phyloP scores from a whole-genome alignment of 2,113 vertebrate species.

The Aix galericulata region DNA sequence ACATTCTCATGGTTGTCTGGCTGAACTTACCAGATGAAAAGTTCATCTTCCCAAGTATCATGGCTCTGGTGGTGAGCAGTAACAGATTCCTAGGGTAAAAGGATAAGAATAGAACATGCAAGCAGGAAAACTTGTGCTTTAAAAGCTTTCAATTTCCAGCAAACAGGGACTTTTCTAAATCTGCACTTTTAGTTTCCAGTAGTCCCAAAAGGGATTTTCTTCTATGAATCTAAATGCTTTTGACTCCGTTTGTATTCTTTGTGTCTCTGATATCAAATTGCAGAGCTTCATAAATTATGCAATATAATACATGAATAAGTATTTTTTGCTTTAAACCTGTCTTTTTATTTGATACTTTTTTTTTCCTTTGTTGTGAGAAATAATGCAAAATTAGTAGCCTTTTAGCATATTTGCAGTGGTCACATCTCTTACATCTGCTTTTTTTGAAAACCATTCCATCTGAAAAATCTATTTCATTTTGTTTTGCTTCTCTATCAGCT shows the following conservation, averaged over 20 bases:
- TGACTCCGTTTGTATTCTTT: not conserved
- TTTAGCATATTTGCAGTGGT: not conserved
- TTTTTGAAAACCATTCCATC: not conserved
- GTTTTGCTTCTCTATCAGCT: not conserved
- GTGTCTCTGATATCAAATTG: not conserved
- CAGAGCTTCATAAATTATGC: not conserved
- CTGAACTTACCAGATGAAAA: not conserved
- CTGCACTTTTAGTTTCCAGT: not conserved
- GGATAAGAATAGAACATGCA: not conserved
- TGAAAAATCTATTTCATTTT: not conserved
- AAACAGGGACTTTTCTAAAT: not conserved
- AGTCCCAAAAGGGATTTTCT: not conserved
- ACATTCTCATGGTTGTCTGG: not conserved
- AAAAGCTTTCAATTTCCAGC: not conserved
- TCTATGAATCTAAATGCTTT: not conserved
- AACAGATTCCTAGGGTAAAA: not conserved
- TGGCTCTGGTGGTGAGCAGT: not conserved
- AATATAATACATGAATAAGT: not conserved
- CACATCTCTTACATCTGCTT: not conserved
- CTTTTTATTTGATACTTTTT: not conserved
- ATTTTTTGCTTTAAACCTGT: not conserved
- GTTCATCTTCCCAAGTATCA: not conserved
- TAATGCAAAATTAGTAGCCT: not conserved
- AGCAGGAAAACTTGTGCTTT: not conserved
- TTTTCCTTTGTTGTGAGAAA: not conserved